These are phyloP conservation scores for Caradrina kadenii DNA, from an alignment of 2,888 invertebrate species.

Conservation along the genomic window DNA sequence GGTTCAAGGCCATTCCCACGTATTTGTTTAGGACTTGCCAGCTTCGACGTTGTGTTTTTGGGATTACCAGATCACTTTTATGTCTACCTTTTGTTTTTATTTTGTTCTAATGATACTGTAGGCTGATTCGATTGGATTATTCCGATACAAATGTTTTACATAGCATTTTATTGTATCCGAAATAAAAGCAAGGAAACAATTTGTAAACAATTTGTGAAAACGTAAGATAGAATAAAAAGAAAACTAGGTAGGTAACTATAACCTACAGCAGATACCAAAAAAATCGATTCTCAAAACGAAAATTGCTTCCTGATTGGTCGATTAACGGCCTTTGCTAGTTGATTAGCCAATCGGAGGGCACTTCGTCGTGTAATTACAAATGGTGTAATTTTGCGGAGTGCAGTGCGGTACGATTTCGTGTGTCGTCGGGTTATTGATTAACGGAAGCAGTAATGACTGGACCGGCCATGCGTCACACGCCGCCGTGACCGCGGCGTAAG, in stretches of 20 bases:
- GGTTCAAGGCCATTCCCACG: conserved; percentile 56
- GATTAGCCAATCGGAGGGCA: conserved; percentile 60
- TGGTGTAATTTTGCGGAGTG: conserved; percentile 67
- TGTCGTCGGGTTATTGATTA: conserved; percentile 80
- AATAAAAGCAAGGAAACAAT: not conserved
- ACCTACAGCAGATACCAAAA: conserved; percentile 14
- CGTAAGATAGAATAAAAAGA: not conserved
- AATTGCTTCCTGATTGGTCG: conserved; percentile 64
- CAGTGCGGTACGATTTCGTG: conserved; percentile 60
- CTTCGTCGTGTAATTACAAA: conserved; percentile 63
- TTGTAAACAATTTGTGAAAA: not conserved
- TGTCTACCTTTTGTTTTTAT: conserved; percentile 48
- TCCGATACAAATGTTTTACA: not conserved
- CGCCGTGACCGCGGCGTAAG: conserved; percentile 35
- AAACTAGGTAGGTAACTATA: conserved; percentile 12
- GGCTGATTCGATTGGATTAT: not conserved
- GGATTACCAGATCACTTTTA: conserved; percentile 61
- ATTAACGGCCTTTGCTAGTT: conserved; percentile 61
- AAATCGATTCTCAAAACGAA: conserved; percentile 45
- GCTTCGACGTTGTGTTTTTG: conserved; percentile 57
- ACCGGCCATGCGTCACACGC: conserved; percentile 73
- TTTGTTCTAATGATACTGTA: conserved; percentile 30
- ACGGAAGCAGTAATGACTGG: conserved; percentile 77
- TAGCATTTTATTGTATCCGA: not conserved
- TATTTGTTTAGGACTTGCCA: conserved; percentile 64